phyloP scores from a whole-genome alignment of 2,113 vertebrate genomes.

The Pongo abelii region DNA sequence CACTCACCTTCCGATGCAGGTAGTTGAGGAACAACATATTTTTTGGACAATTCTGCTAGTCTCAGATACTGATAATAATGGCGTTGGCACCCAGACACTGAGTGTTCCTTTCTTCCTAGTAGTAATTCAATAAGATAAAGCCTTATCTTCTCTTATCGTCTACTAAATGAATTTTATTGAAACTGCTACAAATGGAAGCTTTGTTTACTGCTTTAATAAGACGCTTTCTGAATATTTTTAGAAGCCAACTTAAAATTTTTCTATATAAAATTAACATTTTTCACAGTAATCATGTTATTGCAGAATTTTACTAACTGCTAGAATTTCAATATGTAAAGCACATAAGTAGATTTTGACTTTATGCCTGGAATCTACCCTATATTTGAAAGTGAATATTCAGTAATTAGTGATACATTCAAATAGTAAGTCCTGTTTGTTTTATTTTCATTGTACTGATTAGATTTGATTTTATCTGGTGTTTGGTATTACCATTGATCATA shows the following conservation, averaged over 20 bases:
- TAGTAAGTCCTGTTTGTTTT: neutral
- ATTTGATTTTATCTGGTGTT: neutral
- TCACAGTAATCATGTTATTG: neutral
- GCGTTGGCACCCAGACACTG: neutral
- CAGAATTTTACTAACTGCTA: constrained; percentile 34
- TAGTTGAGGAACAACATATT: neutral
- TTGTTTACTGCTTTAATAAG: neutral
- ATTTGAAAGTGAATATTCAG: neutral
- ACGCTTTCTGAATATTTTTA: constrained; percentile 30
- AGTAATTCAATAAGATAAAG: neutral
- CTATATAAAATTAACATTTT: constrained; percentile 5
- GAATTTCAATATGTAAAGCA: constrained; percentile 34
- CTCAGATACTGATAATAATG: neutral
- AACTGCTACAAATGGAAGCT: neutral
- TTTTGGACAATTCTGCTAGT: neutral
- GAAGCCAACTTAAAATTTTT: neutral
- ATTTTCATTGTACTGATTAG: neutral
- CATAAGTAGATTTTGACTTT: neutral
- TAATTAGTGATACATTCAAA: neutral
- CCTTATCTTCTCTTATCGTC: neutral
- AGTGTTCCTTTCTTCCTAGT: neutral
- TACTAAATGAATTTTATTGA: constrained; percentile 17
- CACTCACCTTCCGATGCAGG: neutral
- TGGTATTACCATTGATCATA: neutral
- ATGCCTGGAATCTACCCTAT: neutral